Percentiles rank a stretch among this genome's conserved stretches.
Evolutionary conservation across 2,888 invertebrate genomes (phyloP).

Genomic region (Drosophila eohydei): DNA sequence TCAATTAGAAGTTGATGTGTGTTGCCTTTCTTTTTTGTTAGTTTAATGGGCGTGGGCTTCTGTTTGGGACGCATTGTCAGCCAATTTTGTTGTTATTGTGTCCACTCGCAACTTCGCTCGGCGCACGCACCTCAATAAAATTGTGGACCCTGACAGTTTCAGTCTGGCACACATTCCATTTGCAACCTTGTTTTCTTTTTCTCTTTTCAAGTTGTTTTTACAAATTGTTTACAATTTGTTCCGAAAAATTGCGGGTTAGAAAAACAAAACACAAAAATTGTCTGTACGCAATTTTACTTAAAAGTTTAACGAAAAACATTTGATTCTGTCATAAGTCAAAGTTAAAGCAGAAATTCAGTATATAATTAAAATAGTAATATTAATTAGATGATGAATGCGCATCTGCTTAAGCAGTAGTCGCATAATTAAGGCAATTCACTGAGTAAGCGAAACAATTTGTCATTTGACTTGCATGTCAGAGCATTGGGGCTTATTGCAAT

Average conservation of each 20-base stretch:
- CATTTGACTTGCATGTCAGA: constrained; percentile 40
- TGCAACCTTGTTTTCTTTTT: constrained; percentile 15
- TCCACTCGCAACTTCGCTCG: constrained; percentile 27
- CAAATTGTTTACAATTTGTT: constrained; percentile 40
- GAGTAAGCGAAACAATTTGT: constrained; percentile 21
- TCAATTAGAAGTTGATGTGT: constrained; percentile 47
- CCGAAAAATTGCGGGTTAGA: constrained; percentile 15
- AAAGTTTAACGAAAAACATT: neutral
- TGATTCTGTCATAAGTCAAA: neutral
- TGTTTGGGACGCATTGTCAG: constrained; percentile 22
- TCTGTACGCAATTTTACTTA: neutral
- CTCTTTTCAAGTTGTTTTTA: constrained; percentile 7
- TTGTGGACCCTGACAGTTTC: constrained; percentile 36
- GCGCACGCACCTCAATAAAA: constrained; percentile 46
- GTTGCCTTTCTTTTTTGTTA: constrained; percentile 14
- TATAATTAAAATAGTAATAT: constrained; percentile 8
- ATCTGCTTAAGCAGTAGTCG: constrained; percentile 6
- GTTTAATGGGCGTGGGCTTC: constrained; percentile 50
- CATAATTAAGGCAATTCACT: constrained; percentile 33
- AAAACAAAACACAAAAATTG: neutral
- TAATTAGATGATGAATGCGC: constrained; percentile 25
- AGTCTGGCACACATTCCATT: constrained; percentile 26
- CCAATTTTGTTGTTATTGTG: constrained; percentile 16
- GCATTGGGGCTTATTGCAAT: constrained; percentile 25
- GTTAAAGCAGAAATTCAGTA: neutral